phyloP scores from a whole-genome alignment of 2,113 vertebrate genomes.

The Orcinus orca region DNA sequence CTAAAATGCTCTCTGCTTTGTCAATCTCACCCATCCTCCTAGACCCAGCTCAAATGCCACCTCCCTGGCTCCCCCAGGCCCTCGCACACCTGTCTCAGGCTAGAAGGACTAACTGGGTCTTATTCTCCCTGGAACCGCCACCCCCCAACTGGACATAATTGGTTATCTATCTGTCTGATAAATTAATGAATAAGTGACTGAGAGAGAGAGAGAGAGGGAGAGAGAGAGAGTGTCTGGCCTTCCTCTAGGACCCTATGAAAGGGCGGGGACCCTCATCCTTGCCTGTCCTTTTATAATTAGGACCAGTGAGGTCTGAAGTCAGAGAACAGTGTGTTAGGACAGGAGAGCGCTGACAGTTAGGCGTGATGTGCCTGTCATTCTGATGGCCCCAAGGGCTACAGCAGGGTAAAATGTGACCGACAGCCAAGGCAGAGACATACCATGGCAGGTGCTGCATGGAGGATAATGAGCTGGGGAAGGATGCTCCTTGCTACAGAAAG shows the following conservation, averaged over 20 bases:
- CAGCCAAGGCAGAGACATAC: background rate
- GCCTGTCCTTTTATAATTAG: conserved; percentile 45
- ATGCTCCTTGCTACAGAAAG: background rate
- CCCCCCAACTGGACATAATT: background rate
- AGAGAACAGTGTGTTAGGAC: background rate
- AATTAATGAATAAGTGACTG: background rate
- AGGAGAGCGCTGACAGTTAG: conserved; percentile 51
- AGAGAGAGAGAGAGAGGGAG: background rate
- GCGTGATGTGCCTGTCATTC: conserved; percentile 16
- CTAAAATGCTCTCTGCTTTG: background rate
- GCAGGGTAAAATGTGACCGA: conserved; percentile 2
- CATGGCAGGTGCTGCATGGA: background rate
- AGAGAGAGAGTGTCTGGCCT: background rate
- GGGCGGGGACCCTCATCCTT: background rate
- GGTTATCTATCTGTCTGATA: background rate
- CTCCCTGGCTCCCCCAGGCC: background rate
- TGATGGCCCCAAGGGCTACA: conserved; percentile 2
- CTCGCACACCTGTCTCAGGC: background rate
- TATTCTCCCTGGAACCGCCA: background rate
- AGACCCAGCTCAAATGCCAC: background rate
- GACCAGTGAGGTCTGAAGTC: conserved; percentile 39
- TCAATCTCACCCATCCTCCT: background rate
- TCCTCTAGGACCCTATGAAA: background rate
- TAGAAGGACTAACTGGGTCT: background rate
- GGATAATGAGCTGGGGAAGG: conserved; percentile 28